Conservation (phyloP, 2,113 vertebrate genomes). For the Leucoraja erinaceus region DNA sequence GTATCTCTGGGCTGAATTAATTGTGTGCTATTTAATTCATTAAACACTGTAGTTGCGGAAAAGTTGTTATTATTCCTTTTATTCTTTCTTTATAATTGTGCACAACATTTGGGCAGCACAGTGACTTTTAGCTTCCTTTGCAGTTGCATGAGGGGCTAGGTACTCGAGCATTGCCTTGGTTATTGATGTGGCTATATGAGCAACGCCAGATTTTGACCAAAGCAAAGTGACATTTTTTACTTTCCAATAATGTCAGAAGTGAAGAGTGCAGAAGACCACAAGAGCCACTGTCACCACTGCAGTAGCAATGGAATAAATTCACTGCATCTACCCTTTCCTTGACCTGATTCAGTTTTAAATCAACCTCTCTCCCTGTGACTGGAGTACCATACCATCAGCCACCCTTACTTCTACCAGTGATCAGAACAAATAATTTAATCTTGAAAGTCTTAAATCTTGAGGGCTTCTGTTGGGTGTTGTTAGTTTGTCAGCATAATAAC, state of each 20-base stretch:
- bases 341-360: background rate
- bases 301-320: background rate
- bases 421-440: background rate
- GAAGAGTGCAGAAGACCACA: background rate
- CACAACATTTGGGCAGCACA: background rate
- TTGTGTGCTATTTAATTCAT: conserved; percentile 17
- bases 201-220: background rate
- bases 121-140: background rate
- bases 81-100: background rate
- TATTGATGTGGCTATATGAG: background rate
- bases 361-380: background rate
- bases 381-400: background rate
- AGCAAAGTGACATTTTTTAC: background rate
- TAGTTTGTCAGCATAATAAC: background rate
- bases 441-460: background rate
- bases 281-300: background rate
- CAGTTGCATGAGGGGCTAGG: background rate
- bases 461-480: background rate
- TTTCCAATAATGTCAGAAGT: too few relatives aligned
- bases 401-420: background rate
- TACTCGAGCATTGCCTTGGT: background rate
- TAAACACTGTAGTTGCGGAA: background rate
- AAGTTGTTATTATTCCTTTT: background rate
- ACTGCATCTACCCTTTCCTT: background rate
- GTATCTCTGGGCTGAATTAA: background rate